Conservation (phyloP, 2,113 vertebrate genomes). For the Desmodus rotundus region DNA sequence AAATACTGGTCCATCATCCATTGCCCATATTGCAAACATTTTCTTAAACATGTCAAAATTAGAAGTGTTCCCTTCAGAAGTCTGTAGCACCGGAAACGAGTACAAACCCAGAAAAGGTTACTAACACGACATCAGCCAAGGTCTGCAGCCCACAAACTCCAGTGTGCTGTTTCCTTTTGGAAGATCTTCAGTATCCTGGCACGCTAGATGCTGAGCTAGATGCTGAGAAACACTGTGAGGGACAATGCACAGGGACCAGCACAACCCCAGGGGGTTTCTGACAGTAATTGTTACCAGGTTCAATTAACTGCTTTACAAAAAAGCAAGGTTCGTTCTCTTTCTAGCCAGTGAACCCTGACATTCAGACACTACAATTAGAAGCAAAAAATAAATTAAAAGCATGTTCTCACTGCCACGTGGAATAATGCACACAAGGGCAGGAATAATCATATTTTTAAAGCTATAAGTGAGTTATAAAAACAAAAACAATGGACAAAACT, state of each 20-base stretch:
- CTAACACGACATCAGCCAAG: background rate
- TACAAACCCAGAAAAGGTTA: background rate
- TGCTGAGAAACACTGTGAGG: constrained; percentile 67
- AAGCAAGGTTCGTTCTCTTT: constrained; percentile 75
- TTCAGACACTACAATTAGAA: constrained; percentile 75
- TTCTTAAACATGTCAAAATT: background rate
- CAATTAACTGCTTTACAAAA: constrained; percentile 85
- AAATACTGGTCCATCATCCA: background rate
- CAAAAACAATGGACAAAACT: constrained; percentile 59
- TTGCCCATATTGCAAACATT: background rate
- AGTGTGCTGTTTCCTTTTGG: background rate
- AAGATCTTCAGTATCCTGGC: constrained; percentile 10
- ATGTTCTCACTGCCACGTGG: constrained; percentile 50
- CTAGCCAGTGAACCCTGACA: constrained; percentile 79
- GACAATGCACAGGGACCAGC: constrained; percentile 63
- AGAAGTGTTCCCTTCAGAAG: background rate
- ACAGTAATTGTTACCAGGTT: constrained; percentile 82
- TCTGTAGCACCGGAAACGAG: background rate
- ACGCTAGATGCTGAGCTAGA: constrained; percentile 55
- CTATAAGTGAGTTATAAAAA: constrained; percentile 57
- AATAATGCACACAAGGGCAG: constrained; percentile 65
- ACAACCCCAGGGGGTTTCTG: constrained; percentile 71
- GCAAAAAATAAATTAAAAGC: constrained; percentile 73
- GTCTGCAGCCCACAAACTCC: background rate
- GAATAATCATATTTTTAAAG: constrained; percentile 51